Base-by-base conservation (phyloP, 2,888 invertebrate genomes). In the Clistopyga incitator region DNA sequence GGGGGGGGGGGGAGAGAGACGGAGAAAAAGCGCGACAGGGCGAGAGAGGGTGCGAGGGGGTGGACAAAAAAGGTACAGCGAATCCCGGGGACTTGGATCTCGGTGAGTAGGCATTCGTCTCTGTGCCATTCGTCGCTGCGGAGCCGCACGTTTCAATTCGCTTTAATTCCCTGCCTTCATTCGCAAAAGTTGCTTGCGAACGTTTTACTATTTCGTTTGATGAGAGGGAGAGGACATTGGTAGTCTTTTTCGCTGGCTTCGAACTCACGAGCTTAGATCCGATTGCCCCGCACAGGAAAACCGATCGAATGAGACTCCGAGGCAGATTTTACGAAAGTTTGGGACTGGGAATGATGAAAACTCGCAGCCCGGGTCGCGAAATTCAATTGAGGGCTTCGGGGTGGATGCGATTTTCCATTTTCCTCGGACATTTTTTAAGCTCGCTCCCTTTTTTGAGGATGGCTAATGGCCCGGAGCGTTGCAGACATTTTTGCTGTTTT, bases 121-220 rank as follows among this genome's bases (percentile, higher is more conserved):
- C 18, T 76, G 56, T 54, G 25, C 78, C 42, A 74, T 77, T 84
- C 84, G 74, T 84, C 71, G 77, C 67, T 78, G 54, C 75, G 52
- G 67, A 59, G 61, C 42, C 64, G 75, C n/a, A n/a, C 74, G 81
- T 85, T 85, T 84, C 85, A 85, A 85, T 85, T 82, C 80, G 84
- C 74, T 82, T 82, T 82, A 84, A 85, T 82, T 79, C 61, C 74
- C 38, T 45, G 47, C 79, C 77, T 78, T 79, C 76, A 54, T 81
- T 42, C 74, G 59, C n/a, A 18, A 83, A 81, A 64, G 56, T 56
- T 47, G 45, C 42, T 11, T 29, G n/a, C 59, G 71, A 81, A 71
- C 75, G 75, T 71, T 84, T 76, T 67, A 76, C 78, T 65, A 81
- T 84, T 78, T 78, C 78, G 81, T 81, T 84, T 81, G 84, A 81